Conservation (phyloP, 2,888 invertebrate species). For the Agrenia bidenticulata region DNA sequence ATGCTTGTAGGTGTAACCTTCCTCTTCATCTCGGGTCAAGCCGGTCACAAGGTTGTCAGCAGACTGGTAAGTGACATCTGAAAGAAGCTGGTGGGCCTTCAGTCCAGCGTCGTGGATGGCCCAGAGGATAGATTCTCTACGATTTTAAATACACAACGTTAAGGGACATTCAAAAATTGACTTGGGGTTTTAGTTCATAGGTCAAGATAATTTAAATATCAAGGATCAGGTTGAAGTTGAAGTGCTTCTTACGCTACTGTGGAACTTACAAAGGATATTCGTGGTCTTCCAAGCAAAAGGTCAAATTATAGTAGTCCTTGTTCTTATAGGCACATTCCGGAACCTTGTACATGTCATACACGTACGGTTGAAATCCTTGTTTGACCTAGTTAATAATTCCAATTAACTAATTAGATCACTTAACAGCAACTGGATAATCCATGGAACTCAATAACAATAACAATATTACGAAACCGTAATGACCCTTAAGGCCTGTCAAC, state of each 20-base stretch:
- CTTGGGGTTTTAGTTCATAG: too few species aligned
- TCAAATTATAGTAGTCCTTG: slow-evolving; percentile 48
- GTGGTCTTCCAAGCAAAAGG: slow-evolving; percentile 55
- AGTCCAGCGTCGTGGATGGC: slow-evolving; percentile 53
- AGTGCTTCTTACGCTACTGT: too few species aligned
- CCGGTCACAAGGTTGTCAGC: slow-evolving; percentile 56
- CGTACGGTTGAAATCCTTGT: slow-evolving; percentile 20
- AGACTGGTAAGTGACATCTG: slow-evolving; percentile 56
- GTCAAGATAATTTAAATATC: too few species aligned
- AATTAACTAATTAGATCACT: too few species aligned
- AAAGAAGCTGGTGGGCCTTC: slow-evolving; percentile 54
- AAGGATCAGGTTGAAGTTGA: too few species aligned
- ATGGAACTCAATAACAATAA: too few species aligned
- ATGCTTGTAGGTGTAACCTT: slow-evolving; percentile 55
- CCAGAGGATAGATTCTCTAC: slow-evolving; percentile 53
- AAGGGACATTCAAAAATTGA: too few species aligned
- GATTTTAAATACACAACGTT: too few species aligned
- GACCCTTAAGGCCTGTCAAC: too few species aligned
- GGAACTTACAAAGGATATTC: slow-evolving; percentile 54
- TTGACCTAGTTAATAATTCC: slow-evolving; percentile 5
- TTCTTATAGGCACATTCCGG: slow-evolving; percentile 50
- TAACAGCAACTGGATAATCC: too few species aligned
- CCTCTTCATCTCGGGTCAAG: slow-evolving; percentile 55
- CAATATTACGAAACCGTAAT: too few species aligned
- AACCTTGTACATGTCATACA: slow-evolving; percentile 40